Evolutionary conservation across 2,113 vertebrate genomes (phyloP).

Genomic region (Podiceps cristatus): DNA sequence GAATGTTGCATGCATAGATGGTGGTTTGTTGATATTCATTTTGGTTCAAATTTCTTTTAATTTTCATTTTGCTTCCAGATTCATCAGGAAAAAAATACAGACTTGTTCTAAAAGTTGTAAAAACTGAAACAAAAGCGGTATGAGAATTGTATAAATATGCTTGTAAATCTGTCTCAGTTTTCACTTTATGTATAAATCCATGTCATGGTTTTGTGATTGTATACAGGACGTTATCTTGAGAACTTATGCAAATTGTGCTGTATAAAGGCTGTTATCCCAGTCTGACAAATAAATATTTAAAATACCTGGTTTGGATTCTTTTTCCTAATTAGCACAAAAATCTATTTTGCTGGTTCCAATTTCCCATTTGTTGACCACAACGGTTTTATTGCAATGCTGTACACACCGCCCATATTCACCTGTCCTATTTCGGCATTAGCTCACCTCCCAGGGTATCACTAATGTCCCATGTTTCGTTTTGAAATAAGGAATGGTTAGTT

Average conservation of each 20-base stretch:
- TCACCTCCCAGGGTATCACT: not conserved
- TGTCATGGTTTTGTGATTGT: constrained; percentile 97
- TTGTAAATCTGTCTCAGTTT: constrained; percentile 96
- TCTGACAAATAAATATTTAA: constrained; percentile 96
- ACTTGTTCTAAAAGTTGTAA: constrained; percentile 80
- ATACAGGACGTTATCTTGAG: constrained; percentile 94
- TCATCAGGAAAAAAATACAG: constrained; percentile 74
- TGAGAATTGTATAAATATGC: constrained; percentile 91
- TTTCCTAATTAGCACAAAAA: not conserved
- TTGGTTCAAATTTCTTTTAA: constrained; percentile 35
- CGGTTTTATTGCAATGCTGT: not conserved
- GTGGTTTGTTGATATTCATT: constrained; percentile 84
- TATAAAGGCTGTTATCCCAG: constrained; percentile 89
- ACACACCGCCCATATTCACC: not conserved
- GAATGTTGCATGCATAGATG: constrained; percentile 96
- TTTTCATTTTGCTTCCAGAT: constrained; percentile 80
- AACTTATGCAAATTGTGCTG: constrained; percentile 96
- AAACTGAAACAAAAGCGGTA: constrained; percentile 79
- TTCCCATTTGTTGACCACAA: not conserved
- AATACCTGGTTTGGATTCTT: constrained; percentile 71
- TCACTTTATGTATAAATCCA: constrained; percentile 91
- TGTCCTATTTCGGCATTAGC: not conserved
- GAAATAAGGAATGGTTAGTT: not conserved
- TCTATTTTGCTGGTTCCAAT: not conserved
- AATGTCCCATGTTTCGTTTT: not conserved